Evolutionary conservation across 1,140 invertebrate genomes (phyloP).

Genomic region (Drosophila sp.): DNA sequence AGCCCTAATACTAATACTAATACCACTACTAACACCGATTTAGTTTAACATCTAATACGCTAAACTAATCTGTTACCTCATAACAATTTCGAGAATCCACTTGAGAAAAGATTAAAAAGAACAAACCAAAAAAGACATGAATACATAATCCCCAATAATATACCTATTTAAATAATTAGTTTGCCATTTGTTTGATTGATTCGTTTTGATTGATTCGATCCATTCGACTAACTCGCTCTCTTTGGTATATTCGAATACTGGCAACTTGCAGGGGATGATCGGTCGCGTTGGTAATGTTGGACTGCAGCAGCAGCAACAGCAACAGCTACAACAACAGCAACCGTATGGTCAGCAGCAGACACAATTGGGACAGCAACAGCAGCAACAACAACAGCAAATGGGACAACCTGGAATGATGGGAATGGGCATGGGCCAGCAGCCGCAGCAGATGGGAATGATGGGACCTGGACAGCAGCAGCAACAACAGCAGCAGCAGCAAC

Average conservation of each 20-base stretch:
- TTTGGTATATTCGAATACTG: slow-evolving; percentile 62
- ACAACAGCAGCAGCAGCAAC: slow-evolving; percentile 79
- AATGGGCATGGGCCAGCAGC: slow-evolving; percentile 49
- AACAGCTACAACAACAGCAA: slow-evolving; percentile 76
- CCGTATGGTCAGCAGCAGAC: slow-evolving; percentile 82
- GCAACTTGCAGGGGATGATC: slow-evolving; percentile 84
- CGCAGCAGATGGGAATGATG: slow-evolving; percentile 68
- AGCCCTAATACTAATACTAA: slow-evolving; percentile 39
- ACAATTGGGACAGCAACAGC: slow-evolving; percentile 68
- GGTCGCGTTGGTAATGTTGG: slow-evolving; percentile 87
- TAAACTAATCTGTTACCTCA: slow-evolving; percentile 25
- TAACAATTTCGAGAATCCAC: slow-evolving; percentile 32
- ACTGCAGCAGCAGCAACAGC: slow-evolving; percentile 83
- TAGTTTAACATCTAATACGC: slow-evolving; percentile 44
- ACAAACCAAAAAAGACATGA: slow-evolving; percentile 37
- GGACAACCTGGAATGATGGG: slow-evolving; percentile 71
- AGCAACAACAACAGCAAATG: slow-evolving; percentile 77
- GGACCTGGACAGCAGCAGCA: slow-evolving; percentile 62
- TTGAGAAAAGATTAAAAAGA: slow-evolving; percentile 29
- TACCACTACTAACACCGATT: slow-evolving; percentile 29
- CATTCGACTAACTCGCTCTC: slow-evolving; percentile 58
- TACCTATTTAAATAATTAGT: slow-evolving; percentile 67
- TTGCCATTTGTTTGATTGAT: slow-evolving; percentile 61
- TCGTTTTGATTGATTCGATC: slow-evolving; percentile 33
- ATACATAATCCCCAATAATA: slow-evolving; percentile 36